phyloP scores from a whole-genome alignment of 2,113 vertebrate genomes.

The Rhinolophus sinicus region DNA sequence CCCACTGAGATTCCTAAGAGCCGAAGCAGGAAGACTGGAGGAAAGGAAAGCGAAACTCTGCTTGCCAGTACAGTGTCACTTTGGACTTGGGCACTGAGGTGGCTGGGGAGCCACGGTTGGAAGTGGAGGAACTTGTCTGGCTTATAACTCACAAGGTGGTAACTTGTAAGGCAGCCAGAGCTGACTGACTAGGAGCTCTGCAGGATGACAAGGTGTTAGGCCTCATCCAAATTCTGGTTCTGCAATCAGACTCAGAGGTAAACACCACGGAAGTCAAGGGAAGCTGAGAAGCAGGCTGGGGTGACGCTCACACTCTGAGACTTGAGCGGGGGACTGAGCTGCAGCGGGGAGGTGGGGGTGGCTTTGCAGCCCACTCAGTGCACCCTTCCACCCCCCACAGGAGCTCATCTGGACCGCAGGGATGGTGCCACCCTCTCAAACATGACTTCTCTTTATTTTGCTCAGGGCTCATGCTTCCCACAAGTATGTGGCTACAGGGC shows the following conservation, averaged over 20 bases:
- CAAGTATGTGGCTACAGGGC: not conserved
- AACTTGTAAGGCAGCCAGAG: not conserved
- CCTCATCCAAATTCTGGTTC: not conserved
- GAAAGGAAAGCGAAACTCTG: not conserved
- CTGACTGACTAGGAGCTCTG: not conserved
- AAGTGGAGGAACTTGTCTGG: not conserved
- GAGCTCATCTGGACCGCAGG: rapidly evolving
- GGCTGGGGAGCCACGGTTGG: not conserved
- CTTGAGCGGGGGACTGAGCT: not conserved
- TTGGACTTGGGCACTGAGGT: constrained; percentile 13
- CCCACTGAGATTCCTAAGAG: not conserved
- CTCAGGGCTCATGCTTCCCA: not conserved
- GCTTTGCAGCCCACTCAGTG: not conserved
- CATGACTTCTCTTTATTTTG: not conserved
- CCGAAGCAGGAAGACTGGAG: not conserved
- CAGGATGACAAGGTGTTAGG: not conserved
- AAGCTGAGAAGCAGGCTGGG: not conserved
- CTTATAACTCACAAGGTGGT: too few relatives aligned
- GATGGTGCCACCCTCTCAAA: not conserved
- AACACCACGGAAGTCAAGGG: not conserved
- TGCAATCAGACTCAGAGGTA: not conserved
- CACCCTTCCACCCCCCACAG: too few relatives aligned
- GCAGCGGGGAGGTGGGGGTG: not conserved
- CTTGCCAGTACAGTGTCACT: not conserved
- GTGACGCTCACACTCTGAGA: not conserved